Percentiles rank a stretch among this genome's conserved stretches.
phyloP scores from a whole-genome alignment of 2,113 vertebrate species.

The Apaloderma vittatum region DNA sequence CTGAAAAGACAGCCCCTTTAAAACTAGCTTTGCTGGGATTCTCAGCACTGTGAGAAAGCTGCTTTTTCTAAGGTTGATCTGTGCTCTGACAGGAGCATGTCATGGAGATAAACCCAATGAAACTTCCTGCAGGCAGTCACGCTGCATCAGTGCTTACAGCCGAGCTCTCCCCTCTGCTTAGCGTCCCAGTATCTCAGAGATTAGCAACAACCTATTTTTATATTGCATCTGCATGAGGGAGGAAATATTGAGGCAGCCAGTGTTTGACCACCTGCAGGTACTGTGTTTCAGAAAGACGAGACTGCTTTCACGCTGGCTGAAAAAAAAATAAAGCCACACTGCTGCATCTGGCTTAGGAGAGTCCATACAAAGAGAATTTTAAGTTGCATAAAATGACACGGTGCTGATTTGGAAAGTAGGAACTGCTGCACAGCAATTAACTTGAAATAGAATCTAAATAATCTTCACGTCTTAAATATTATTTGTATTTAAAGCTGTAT shows the following conservation, averaged over 20 bases:
- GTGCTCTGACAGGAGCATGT: background rate
- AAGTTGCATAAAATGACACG: background rate
- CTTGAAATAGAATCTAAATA: background rate
- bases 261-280: background rate
- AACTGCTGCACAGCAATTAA: background rate
- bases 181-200: conserved; percentile 49
- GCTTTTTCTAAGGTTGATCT: background rate
- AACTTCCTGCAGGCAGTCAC: background rate
- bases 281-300: background rate
- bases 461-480: background rate
- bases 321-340: background rate
- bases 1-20: background rate
- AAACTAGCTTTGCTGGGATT: background rate
- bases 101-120: background rate
- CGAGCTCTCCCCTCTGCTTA: background rate
- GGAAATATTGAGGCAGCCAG: background rate
- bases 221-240: background rate
- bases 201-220: conserved; percentile 72
- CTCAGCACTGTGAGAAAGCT: background rate
- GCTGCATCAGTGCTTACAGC: conserved; percentile 31
- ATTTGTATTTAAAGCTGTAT: background rate
- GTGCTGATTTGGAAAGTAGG: background rate
- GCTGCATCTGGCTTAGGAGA: background rate
- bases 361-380: background rate
- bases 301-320: background rate